Conservation (phyloP, 2,113 vertebrate species). For the Myotis lucifugus region DNA sequence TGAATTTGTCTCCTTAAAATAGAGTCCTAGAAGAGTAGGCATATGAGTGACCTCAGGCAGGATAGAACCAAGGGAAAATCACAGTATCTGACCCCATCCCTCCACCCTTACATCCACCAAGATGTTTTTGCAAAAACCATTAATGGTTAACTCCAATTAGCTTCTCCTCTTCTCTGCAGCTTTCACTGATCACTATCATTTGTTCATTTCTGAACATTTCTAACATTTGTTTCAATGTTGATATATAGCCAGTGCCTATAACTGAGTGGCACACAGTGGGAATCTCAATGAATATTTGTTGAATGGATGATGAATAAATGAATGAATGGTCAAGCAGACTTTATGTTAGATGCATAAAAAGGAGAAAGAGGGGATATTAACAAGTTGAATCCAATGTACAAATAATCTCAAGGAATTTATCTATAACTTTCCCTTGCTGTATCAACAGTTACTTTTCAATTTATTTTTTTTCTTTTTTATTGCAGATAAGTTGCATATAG, state of each 20-base stretch:
- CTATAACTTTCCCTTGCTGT: neutral
- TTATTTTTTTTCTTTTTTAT: neutral
- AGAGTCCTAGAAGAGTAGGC: neutral
- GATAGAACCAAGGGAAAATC: neutral
- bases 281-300: neutral
- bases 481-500: neutral
- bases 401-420: conserved; percentile 5
- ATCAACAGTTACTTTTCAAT: neutral
- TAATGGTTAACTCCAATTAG: neutral
- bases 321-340: neutral
- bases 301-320: neutral
- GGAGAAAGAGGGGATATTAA: neutral
- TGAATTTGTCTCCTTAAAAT: conserved; percentile 42
- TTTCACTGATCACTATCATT: neutral
- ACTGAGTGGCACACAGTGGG: neutral
- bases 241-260: neutral
- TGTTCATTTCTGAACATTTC: neutral
- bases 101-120: neutral
- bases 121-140: neutral
- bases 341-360: neutral
- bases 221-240: neutral
- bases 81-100: neutral
- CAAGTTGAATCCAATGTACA: neutral
- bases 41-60: neutral
- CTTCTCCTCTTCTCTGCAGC: neutral